phyloP scores from a whole-genome alignment of 2,113 vertebrate genomes.

The Ophthalmolycus amberensis region DNA sequence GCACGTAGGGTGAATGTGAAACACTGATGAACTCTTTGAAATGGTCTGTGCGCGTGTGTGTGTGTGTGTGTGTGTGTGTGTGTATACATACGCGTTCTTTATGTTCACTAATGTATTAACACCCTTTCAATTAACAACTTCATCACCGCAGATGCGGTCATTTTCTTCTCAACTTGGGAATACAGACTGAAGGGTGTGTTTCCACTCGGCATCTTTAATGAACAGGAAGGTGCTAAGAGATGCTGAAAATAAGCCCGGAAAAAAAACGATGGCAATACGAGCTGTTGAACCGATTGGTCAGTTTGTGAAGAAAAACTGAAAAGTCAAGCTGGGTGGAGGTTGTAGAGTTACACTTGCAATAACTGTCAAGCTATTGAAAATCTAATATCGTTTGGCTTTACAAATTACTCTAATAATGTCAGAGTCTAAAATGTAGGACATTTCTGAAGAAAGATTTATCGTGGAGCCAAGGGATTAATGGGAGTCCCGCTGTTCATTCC shows the following conservation, averaged over 20 bases:
- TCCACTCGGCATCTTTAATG: slow-evolving; percentile 27
- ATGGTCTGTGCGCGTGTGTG: too few relatives aligned
- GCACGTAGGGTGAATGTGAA: slow-evolving; percentile 10
- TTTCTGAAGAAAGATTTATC: background rate
- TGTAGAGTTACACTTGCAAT: background rate
- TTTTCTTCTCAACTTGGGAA: slow-evolving; percentile 35
- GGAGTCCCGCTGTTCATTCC: background rate
- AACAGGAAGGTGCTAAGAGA: background rate
- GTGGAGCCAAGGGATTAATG: background rate
- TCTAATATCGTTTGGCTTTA: background rate
- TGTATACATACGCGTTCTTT: background rate
- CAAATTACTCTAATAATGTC: background rate
- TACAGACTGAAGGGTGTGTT: slow-evolving; percentile 3
- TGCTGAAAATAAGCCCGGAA: background rate
- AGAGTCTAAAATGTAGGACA: background rate
- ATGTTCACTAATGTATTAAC: slow-evolving; percentile 8
- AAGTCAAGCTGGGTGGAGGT: background rate
- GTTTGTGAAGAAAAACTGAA: background rate
- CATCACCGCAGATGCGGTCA: slow-evolving; percentile 5
- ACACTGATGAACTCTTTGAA: slow-evolving; percentile 30
- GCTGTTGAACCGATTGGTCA: background rate
- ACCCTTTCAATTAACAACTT: slow-evolving; percentile 38
- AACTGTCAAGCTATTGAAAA: background rate
- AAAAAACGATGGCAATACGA: background rate
- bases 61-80: background rate